A percentile compares a stretch with the other conserved stretches of the same genome.
Evolutionary conservation across 2,888 invertebrate species (phyloP).

Genomic region (Furcula furcula): DNA sequence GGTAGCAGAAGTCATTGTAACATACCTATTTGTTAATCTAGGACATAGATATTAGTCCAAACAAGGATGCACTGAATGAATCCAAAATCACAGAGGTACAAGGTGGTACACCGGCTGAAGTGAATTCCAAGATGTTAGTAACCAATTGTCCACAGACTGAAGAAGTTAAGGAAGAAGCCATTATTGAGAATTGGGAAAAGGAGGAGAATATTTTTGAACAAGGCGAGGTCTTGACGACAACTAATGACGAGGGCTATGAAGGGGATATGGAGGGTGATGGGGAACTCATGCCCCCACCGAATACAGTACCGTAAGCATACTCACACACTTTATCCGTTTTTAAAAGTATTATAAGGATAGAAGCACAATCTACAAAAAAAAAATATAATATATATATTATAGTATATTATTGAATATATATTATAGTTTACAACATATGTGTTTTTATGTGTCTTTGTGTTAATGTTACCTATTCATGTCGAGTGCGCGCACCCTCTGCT

Average conservation of each 20-base stretch:
- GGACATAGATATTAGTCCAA: slow-evolving; percentile 54
- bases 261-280: slow-evolving; percentile 84
- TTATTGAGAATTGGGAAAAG: slow-evolving; percentile 33
- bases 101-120: slow-evolving; percentile 20
- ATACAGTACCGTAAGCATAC: slow-evolving; percentile 81
- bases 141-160: slow-evolving; percentile 66
- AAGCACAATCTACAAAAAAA: too few species aligned
- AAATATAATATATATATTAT: too few species aligned
- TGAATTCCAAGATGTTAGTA: slow-evolving; percentile 36
- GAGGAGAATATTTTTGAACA: slow-evolving; percentile 38
- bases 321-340: too few species aligned
- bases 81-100: slow-evolving; percentile 24
- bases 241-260: slow-evolving; percentile 85
- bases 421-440: too few species aligned
- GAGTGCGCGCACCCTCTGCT: too few species aligned
- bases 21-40: slow-evolving; percentile 58
- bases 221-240: slow-evolving; percentile 42
- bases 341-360: too few species aligned
- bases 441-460: too few species aligned
- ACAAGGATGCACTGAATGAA: slow-evolving; percentile 42
- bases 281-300: slow-evolving; percentile 93
- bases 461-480: too few species aligned
- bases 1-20: slow-evolving; percentile 27
- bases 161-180: slow-evolving; percentile 14
- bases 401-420: too few species aligned